Evolutionary conservation across 1,140 invertebrate genomes (phyloP).

Genomic region (Drosophila pachea): DNA sequence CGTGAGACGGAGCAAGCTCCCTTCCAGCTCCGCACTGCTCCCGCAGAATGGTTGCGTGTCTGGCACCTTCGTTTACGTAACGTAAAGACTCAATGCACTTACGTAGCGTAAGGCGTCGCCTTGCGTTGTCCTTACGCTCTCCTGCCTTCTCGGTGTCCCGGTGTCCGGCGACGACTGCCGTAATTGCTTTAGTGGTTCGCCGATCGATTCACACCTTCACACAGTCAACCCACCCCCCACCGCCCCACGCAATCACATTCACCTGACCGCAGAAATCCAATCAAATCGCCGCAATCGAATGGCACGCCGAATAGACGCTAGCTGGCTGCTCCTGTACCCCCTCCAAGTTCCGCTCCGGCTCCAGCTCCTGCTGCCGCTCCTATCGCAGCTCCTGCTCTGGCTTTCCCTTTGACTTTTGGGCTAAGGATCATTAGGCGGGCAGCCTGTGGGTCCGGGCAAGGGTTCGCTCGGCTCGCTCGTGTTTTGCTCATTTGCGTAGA

Average conservation of each 20-base stretch:
- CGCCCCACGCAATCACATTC: not conserved
- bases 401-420: slow-evolving; percentile 28
- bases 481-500: slow-evolving; percentile 73
- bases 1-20: not conserved
- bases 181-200: slow-evolving; percentile 11
- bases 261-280: slow-evolving; percentile 45
- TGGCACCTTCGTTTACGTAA: not conserved
- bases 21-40: too few species aligned
- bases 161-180: slow-evolving; percentile 4
- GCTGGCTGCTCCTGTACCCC: too few species aligned
- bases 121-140: too few species aligned
- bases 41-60: too few species aligned
- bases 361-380: not conserved
- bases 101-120: not conserved
- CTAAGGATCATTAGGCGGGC: slow-evolving; percentile 48
- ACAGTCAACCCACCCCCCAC: too few species aligned
- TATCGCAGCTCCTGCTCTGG: slow-evolving; percentile 5
- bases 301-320: slow-evolving; percentile 8
- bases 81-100: not conserved
- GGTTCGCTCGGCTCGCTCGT: slow-evolving; percentile 18
- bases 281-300: slow-evolving; percentile 42
- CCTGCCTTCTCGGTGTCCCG: too few species aligned
- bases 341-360: too few species aligned
- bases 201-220: slow-evolving; percentile 3
- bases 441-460: slow-evolving; percentile 11